These are phyloP conservation scores for Anser cygnoides DNA, from an alignment of 2,113 vertebrate species.

Conservation along the genomic window DNA sequence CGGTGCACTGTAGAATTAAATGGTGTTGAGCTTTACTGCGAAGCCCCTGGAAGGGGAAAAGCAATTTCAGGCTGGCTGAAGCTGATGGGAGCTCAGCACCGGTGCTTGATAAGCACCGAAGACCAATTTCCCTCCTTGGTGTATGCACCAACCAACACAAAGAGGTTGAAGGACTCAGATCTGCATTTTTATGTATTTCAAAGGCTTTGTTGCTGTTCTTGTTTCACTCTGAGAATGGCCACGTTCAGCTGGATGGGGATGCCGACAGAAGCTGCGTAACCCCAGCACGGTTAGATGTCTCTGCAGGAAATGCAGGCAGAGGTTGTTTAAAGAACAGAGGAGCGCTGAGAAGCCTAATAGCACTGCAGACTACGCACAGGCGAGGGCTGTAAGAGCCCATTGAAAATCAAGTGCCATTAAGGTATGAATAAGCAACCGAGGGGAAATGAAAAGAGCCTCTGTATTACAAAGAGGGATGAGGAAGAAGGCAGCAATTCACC, in stretches of 20 bases:
- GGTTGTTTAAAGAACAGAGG: slow-evolving; percentile 1
- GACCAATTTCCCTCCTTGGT: fast-evolving
- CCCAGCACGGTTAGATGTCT: fast-evolving
- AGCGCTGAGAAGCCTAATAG: fast-evolving
- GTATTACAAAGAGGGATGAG: background rate
- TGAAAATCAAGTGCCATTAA: slow-evolving; percentile 16
- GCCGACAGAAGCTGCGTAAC: background rate
- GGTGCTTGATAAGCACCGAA: background rate
- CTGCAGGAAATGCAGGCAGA: background rate
- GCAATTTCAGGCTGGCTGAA: background rate
- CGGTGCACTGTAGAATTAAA: background rate
- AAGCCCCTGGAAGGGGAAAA: background rate
- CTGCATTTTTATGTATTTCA: background rate
- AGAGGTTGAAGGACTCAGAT: background rate
- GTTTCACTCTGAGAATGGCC: background rate
- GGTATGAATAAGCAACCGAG: slow-evolving; percentile 7
- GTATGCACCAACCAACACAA: fast-evolving
- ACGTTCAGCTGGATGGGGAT: background rate
- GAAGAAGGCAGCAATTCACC: background rate
- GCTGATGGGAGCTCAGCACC: background rate
- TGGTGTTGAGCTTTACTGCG: background rate
- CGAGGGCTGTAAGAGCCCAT: background rate
- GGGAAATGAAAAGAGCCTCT: fast-evolving
- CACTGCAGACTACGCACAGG: background rate
- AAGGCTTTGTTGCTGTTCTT: background rate